Conservation (phyloP, 2,113 vertebrate species). For the Odontesthes bonariensis region DNA sequence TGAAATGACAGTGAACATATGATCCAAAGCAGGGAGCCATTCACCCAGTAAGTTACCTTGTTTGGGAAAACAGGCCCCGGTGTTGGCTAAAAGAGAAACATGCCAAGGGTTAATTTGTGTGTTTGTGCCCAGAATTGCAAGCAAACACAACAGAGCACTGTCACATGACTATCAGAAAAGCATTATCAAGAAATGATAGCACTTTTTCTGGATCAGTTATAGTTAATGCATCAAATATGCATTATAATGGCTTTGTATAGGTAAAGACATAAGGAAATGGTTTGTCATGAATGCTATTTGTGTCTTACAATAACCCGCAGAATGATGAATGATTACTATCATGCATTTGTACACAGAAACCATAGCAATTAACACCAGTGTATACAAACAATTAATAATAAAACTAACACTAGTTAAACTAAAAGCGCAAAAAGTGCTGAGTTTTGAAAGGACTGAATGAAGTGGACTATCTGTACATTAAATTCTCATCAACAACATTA, state of each 20-base stretch:
- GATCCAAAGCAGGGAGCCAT: slow-evolving; percentile 52
- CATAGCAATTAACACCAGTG: not conserved
- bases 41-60: slow-evolving; percentile 80
- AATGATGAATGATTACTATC: slow-evolving; percentile 20
- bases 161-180: slow-evolving; percentile 62
- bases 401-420: slow-evolving; percentile 10
- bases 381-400: slow-evolving; percentile 17
- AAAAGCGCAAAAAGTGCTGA: slow-evolving; percentile 39
- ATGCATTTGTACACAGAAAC: slow-evolving; percentile 25
- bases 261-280: slow-evolving; percentile 42
- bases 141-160: slow-evolving; percentile 61
- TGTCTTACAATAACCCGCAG: slow-evolving; percentile 25
- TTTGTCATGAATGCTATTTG: slow-evolving; percentile 44
- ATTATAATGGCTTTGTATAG: slow-evolving; percentile 63
- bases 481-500: slow-evolving; percentile 63
- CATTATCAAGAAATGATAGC: slow-evolving; percentile 53
- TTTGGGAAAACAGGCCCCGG: slow-evolving; percentile 83
- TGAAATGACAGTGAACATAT: slow-evolving; percentile 46
- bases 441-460: slow-evolving; percentile 45
- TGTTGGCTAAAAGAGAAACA: slow-evolving; percentile 84
- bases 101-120: slow-evolving; percentile 80
- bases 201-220: slow-evolving; percentile 58
- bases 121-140: slow-evolving; percentile 69
- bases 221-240: slow-evolving; percentile 68
- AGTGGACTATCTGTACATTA: slow-evolving; percentile 64